A percentile compares a stretch with the other conserved stretches of the same genome.
Conservation (phyloP, 2,888 invertebrate genomes). For the Temnothorax ravouxi region DNA sequence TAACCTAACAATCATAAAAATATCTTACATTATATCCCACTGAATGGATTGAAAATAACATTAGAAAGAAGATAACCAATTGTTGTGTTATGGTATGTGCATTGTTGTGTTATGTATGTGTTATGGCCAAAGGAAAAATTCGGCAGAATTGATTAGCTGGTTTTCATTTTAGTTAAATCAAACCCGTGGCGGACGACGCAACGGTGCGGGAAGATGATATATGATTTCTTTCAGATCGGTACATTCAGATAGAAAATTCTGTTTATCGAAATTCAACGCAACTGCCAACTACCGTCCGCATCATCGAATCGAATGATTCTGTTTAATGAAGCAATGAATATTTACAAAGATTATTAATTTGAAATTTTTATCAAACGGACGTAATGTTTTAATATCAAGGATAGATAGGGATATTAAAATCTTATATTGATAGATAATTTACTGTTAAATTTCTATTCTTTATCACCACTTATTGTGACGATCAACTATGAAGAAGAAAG, state of each 20-base stretch:
- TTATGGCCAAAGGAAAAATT: too few species aligned
- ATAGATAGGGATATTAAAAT: background rate
- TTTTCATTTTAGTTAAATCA: slow-evolving; percentile 17
- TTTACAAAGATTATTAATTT: background rate
- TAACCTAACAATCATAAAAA: too few species aligned
- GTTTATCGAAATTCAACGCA: background rate
- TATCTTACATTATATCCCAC: too few species aligned
- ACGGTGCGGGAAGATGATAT: background rate
- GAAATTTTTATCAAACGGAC: background rate
- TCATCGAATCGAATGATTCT: background rate
- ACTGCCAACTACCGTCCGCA: background rate
- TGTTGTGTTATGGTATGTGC: too few species aligned
- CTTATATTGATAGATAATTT: background rate
- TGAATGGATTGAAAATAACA: too few species aligned
- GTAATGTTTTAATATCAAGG: background rate
- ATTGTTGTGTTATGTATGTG: too few species aligned
- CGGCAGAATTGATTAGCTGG: too few species aligned
- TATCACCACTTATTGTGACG: slow-evolving; percentile 31
- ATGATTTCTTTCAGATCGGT: slow-evolving; percentile 15
- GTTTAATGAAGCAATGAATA: background rate
- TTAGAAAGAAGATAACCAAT: too few species aligned
- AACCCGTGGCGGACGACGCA: background rate
- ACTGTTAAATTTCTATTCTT: background rate
- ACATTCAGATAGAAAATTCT: background rate
- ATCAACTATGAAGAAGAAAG: slow-evolving; percentile 36